phyloP scores from a whole-genome alignment of 2,797 vertebrate species.

The Falco novaeseelandiae region DNA sequence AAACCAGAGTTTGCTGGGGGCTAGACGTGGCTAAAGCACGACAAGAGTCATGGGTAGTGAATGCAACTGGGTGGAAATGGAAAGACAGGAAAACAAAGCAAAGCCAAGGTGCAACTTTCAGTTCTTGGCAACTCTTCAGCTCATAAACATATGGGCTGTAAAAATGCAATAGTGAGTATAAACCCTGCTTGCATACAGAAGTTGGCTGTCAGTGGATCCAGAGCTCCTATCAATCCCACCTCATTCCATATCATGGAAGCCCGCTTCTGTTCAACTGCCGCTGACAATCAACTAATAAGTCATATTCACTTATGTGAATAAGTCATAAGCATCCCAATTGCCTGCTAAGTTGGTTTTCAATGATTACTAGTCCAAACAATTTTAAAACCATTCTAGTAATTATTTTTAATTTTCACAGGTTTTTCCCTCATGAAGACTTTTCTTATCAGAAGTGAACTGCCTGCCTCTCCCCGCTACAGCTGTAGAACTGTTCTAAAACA shows the following conservation, averaged over 20 bases:
- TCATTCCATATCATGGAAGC: fast-evolving
- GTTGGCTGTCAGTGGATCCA: not conserved
- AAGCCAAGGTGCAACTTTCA: not conserved
- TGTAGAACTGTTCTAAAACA: not conserved
- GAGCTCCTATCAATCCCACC: not conserved
- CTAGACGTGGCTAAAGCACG: not conserved
- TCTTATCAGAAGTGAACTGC: not conserved
- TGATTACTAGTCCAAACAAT: not conserved
- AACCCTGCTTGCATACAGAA: not conserved
- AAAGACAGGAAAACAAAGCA: not conserved
- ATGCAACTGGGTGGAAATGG: not conserved
- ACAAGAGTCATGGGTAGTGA: not conserved
- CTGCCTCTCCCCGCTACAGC: not conserved
- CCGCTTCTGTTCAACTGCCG: not conserved
- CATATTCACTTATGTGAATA: not conserved
- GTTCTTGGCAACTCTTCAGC: not conserved
- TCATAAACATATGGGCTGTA: not conserved
- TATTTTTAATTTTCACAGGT: not conserved
- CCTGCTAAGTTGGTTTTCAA: not conserved
- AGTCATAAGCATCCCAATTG: not conserved
- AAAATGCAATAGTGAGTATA: not conserved
- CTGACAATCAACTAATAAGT: not conserved
- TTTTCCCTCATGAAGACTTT: not conserved
- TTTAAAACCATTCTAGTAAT: not conserved
- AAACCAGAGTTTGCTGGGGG: not conserved